These are phyloP conservation scores for Chaetops frenatus DNA, from an alignment of 2,113 vertebrate genomes.

Conservation along the genomic window DNA sequence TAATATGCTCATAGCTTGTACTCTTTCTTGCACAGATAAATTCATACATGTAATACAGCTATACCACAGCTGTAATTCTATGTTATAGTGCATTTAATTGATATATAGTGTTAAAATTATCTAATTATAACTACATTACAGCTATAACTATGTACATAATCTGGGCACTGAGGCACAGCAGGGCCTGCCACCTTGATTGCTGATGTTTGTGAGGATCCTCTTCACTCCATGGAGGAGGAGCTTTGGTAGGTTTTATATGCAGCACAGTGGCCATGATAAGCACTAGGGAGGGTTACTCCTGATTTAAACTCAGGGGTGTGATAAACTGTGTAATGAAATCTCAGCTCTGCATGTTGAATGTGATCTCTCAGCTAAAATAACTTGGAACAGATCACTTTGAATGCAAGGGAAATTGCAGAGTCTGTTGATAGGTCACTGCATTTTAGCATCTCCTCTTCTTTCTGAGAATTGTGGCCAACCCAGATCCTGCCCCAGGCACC, in stretches of 20 bases:
- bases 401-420: not conserved
- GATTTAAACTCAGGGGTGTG: constrained; percentile 41
- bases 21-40: not conserved
- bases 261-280: not conserved
- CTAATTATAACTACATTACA: not conserved
- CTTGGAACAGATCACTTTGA: not conserved
- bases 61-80: not conserved
- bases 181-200: not conserved
- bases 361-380: not conserved
- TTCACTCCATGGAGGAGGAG: not conserved
- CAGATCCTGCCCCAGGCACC: not conserved
- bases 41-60: not conserved
- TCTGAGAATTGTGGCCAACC: not conserved
- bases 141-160: not conserved
- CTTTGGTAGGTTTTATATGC: not conserved
- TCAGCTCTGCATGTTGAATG: not conserved
- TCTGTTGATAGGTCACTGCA: not conserved
- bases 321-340: constrained; percentile 18
- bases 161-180: not conserved
- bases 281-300: not conserved
- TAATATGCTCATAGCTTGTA: not conserved
- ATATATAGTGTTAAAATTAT: not conserved
- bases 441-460: not conserved
- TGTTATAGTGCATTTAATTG: not conserved
- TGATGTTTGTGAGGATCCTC: not conserved